Evolutionary conservation across 2,113 vertebrate genomes (phyloP).

Genomic region (Paradoxurus hermaphroditus): DNA sequence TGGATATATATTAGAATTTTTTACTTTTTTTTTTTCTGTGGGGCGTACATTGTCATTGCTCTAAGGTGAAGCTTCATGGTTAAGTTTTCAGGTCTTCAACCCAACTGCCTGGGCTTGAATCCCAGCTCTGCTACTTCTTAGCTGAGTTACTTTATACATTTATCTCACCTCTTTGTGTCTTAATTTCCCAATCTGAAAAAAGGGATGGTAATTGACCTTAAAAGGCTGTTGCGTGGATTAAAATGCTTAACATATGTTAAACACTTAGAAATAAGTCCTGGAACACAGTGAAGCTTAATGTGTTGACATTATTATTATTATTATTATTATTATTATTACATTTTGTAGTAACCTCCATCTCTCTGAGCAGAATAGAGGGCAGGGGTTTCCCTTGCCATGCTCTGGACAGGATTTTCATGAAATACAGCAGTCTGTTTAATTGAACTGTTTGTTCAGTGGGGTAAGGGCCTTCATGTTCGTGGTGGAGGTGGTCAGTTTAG

Average conservation of each 20-base stretch:
- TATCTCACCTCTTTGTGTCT: not conserved
- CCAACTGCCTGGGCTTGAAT: not conserved
- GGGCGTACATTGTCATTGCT: not conserved
- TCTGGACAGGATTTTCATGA: not conserved
- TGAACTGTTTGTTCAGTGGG: not conserved
- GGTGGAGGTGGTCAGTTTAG: not conserved
- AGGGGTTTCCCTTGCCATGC: not conserved
- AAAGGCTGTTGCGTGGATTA: not conserved
- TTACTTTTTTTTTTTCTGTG: not conserved
- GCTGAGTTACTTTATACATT: not conserved
- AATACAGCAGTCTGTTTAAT: not conserved
- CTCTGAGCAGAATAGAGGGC: not conserved
- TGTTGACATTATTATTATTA: not conserved
- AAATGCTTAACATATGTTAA: not conserved
- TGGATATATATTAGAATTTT: not conserved
- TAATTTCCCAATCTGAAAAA: constrained; percentile 7
- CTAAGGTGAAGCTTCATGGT: not conserved
- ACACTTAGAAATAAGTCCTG: not conserved
- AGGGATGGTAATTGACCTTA: not conserved
- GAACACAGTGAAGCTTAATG: not conserved
- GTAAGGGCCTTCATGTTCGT: not conserved
- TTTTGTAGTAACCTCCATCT: not conserved
- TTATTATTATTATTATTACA: not conserved
- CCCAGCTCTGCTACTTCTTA: not conserved
- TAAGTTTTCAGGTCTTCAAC: not conserved